These are phyloP conservation scores for Acronicta leporina DNA, from an alignment of 2,888 invertebrate genomes.

Conservation along the genomic window DNA sequence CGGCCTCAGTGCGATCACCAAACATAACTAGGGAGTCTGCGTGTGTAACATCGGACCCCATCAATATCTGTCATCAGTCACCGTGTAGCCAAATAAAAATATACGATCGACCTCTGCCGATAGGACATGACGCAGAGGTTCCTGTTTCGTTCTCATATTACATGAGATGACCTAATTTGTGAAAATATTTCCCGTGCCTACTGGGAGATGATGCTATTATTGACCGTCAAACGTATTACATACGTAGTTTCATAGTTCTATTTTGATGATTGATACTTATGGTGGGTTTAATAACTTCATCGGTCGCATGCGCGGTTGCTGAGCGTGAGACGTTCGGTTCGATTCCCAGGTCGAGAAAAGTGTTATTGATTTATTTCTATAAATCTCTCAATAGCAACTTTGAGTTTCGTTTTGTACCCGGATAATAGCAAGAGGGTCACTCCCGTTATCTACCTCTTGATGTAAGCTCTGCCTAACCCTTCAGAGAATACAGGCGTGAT, in stretches of 20 bases:
- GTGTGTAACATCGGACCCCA: conserved; percentile 72
- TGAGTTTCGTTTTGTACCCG: no score
- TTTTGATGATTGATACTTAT: conserved; percentile 12
- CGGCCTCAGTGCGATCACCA: conserved; percentile 67
- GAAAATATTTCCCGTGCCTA: conserved; percentile 63
- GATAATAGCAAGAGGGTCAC: no score
- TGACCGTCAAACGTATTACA: conserved; percentile 42
- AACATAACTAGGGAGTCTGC: conserved; percentile 73
- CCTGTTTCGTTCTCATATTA: conserved; percentile 73
- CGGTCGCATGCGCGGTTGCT: no score
- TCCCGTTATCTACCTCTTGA: no score
- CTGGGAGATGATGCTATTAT: conserved; percentile 53
- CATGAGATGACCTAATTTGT: conserved; percentile 78
- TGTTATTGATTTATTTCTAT: no score
- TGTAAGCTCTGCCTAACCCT: no score
- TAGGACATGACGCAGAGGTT: conserved; percentile 71
- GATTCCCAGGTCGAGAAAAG: no score
- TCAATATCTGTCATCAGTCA: conserved; percentile 86
- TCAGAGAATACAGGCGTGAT: no score
- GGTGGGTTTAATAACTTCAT: background rate
- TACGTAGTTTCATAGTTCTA: conserved; percentile 35
- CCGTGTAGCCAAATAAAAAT: conserved; percentile 83
- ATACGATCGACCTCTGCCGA: conserved; percentile 75
- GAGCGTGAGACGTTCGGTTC: no score
- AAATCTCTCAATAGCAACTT: no score